Conservation (phyloP, 2,888 invertebrate genomes). For the Athalia cordata region DNA sequence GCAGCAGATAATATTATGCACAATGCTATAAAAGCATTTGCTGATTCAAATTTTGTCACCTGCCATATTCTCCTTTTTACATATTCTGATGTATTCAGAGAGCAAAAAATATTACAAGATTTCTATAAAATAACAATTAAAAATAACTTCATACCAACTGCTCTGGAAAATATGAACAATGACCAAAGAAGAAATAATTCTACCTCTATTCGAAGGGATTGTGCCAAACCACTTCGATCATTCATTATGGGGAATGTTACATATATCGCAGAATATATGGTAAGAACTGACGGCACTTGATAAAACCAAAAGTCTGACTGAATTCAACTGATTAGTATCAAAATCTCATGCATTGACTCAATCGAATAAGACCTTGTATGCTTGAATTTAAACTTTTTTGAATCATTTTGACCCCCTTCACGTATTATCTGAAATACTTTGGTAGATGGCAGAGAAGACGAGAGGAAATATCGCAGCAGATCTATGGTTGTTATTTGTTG, state of each 20-base stretch:
- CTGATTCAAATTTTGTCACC: not conserved
- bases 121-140: constrained; percentile 11
- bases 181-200: not conserved
- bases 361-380: not conserved
- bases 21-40: constrained; percentile 22
- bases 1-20: constrained; percentile 17
- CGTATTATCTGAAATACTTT: not conserved
- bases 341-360: not conserved
- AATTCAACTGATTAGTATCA: not conserved
- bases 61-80: constrained; percentile 18
- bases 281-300: not conserved
- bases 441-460: constrained; percentile 7
- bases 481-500: constrained; percentile 20
- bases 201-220: not conserved
- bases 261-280: constrained; percentile 22
- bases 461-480: constrained; percentile 18
- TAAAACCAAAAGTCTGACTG: not conserved
- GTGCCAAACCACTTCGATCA: constrained; percentile 24
- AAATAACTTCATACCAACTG: constrained; percentile 23
- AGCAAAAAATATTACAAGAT: constrained; percentile 3
- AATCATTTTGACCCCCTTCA: not conserved
- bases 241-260: constrained; percentile 33
- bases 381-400: not conserved
- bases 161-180: constrained; percentile 2
- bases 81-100: not conserved